Evolutionary conservation across 2,797 vertebrate species (phyloP), one percentile per base, ranked within the genome.

Genomic region (Gastrophryne carolinensis): DNA sequence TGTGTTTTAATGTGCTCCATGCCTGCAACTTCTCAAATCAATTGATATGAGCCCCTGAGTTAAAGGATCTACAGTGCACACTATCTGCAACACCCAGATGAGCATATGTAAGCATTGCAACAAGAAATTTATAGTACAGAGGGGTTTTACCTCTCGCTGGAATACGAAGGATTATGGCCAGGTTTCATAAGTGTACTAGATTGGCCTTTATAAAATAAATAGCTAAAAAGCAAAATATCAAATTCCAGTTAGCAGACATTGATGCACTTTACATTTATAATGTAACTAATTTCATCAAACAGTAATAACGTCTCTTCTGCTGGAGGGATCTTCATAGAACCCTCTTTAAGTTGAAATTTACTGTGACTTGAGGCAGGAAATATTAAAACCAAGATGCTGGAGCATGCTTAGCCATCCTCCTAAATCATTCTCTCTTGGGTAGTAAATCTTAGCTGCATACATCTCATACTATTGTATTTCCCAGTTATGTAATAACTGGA

Each of bases 1-100:
- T 75, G 73, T 75, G 73, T 68, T 56, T 65, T 56, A 32, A 64
- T 73, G 19, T 73, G 52, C 52, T 56, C 21, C 52, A 73, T 49
- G 61, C 26, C 62, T 65, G 61, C 29, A 65, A 47, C 72, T 57
- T 62, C 53, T 73, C 53, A 30, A 57, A 29, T 57, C 26, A 44
- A 73, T 65, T 65, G 50, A 65, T 73, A n/a, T 66, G 35, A 64
- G n/a, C 39, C 19, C 50, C 50, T 47, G 72, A 73, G 50, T 65
- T 50, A 73, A 34, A 65, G 50, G 5, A 65, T 73, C 27, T 44
- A 47, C 39, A 57, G 35, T 56, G 9, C 65, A 35, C 35, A 65
- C 41, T n/a, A 73, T n/a, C 52, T 65, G 71, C 47, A 65, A 65
- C 61, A 27, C 61, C 61, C 72, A 73, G 27, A 73, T 57, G 72